These are phyloP conservation scores for Homarus americanus DNA, from an alignment of 1,140 invertebrate species.

Conservation along the genomic window DNA sequence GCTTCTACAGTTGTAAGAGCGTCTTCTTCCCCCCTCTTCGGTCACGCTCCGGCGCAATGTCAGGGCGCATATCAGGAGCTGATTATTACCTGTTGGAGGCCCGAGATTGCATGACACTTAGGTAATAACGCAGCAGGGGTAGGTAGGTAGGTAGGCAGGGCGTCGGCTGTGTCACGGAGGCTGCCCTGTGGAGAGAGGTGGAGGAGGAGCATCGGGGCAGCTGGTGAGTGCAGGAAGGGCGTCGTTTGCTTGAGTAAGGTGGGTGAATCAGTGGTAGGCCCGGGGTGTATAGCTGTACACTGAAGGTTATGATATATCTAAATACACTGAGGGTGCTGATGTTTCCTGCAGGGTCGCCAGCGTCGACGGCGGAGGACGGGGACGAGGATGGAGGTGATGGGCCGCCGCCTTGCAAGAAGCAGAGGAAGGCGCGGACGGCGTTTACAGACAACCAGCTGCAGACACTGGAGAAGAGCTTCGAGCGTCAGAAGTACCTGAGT, in stretches of 20 bases:
- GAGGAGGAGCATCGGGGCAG: neutral
- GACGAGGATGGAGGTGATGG: constrained; percentile 23
- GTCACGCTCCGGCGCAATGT: constrained; percentile 18
- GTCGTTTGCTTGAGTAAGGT: too few relatives aligned
- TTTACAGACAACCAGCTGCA: constrained; percentile 79
- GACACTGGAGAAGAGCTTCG: constrained; percentile 98
- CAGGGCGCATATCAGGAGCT: constrained; percentile 22
- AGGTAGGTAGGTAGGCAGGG: neutral
- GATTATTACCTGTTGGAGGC: constrained; percentile 32
- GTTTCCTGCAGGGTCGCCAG: constrained; percentile 35
- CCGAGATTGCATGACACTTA: neutral
- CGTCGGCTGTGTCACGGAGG: neutral
- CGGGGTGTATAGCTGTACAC: neutral
- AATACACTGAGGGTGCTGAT: neutral
- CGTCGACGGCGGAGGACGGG: constrained; percentile 26
- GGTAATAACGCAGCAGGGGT: neutral
- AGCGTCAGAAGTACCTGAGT: constrained; percentile 98
- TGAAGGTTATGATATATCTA: neutral
- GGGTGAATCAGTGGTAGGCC: too few relatives aligned
- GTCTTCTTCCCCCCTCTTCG: neutral
- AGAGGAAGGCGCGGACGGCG: constrained; percentile 51
- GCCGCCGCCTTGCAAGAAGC: constrained; percentile 43
- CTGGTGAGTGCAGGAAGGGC: neutral
- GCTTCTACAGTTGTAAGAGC: too few relatives aligned
- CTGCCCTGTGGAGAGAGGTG: neutral